These are phyloP conservation scores for Cherax quadricarinatus DNA, from an alignment of 1,140 invertebrate species.

Conservation along the genomic window DNA sequence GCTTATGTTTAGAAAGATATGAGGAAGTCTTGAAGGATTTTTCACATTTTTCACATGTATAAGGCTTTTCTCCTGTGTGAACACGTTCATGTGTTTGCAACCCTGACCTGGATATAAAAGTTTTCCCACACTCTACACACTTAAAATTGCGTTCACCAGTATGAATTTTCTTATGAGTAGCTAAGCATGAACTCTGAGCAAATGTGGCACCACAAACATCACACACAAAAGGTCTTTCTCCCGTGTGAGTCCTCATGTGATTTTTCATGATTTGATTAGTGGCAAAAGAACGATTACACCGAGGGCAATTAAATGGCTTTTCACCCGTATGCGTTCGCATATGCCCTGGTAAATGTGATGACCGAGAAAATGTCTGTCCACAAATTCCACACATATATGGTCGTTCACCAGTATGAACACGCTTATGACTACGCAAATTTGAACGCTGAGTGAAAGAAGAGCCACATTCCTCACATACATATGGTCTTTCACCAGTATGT, in stretches of 20 bases:
- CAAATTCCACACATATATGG: slow-evolving; percentile 82
- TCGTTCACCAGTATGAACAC: slow-evolving; percentile 85
- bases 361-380: slow-evolving; percentile 73
- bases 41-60: slow-evolving; percentile 68
- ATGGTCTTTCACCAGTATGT: slow-evolving; percentile 94
- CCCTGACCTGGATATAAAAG: slow-evolving; percentile 79
- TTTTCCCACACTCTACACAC: slow-evolving; percentile 82
- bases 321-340: slow-evolving; percentile 74
- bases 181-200: slow-evolving; percentile 65
- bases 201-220: slow-evolving; percentile 78
- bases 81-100: slow-evolving; percentile 68
- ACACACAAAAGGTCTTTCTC: slow-evolving; percentile 81
- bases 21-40: slow-evolving; percentile 72
- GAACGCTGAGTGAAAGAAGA: slow-evolving; percentile 69
- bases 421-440: slow-evolving; percentile 93
- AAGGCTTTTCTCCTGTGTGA: slow-evolving; percentile 76
- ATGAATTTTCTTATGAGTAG: slow-evolving; percentile 85
- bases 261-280: slow-evolving; percentile 78
- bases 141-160: slow-evolving; percentile 83
- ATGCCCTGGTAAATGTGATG: slow-evolving; percentile 68
- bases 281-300: slow-evolving; percentile 76
- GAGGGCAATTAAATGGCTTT: slow-evolving; percentile 74
- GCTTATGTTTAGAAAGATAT: slow-evolving; percentile 62
- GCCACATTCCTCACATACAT: slow-evolving; percentile 80
- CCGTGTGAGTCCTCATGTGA: slow-evolving; percentile 76